These are phyloP conservation scores for Darevskia nairensis DNA, from an alignment of 2,797 vertebrate species.

Conservation along the genomic window DNA sequence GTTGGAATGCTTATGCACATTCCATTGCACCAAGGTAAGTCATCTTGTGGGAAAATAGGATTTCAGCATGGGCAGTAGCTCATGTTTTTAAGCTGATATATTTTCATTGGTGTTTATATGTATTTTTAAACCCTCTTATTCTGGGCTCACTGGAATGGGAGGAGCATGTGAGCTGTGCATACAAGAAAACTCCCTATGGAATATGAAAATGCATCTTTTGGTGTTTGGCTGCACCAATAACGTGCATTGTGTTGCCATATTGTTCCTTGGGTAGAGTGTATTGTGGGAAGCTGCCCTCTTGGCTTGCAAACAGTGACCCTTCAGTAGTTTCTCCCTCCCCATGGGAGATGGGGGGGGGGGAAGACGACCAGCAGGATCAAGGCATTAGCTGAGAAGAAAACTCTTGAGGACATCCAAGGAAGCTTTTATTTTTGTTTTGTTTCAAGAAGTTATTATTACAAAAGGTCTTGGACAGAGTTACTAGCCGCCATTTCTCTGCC, in stretches of 20 bases:
- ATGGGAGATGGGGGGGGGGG: constrained; percentile 14
- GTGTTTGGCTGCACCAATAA: no score
- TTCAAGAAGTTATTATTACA: background rate
- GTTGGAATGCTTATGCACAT: background rate
- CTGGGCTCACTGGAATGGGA: background rate
- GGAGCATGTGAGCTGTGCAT: background rate
- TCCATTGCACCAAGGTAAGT: background rate
- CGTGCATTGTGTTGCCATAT: background rate
- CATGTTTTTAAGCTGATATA: background rate
- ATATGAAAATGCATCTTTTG: rapidly evolving
- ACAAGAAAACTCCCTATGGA: background rate
- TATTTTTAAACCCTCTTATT: background rate
- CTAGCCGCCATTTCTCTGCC: background rate
- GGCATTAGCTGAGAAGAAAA: constrained; percentile 37
- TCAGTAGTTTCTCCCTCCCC: background rate
- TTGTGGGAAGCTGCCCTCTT: background rate
- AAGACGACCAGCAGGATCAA: constrained; percentile 39
- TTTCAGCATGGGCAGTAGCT: background rate
- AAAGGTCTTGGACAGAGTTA: no score
- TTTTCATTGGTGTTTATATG: background rate
- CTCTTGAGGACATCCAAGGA: constrained; percentile 53
- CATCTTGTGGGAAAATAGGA: background rate
- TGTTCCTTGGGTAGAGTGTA: background rate
- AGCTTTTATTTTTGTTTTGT: constrained; percentile 7
- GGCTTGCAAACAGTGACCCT: background rate